Percentiles rank a stretch among this genome's conserved stretches.
These are phyloP conservation scores for Erynnis tages DNA, from an alignment of 2,888 invertebrate species.

Conservation along the genomic window DNA sequence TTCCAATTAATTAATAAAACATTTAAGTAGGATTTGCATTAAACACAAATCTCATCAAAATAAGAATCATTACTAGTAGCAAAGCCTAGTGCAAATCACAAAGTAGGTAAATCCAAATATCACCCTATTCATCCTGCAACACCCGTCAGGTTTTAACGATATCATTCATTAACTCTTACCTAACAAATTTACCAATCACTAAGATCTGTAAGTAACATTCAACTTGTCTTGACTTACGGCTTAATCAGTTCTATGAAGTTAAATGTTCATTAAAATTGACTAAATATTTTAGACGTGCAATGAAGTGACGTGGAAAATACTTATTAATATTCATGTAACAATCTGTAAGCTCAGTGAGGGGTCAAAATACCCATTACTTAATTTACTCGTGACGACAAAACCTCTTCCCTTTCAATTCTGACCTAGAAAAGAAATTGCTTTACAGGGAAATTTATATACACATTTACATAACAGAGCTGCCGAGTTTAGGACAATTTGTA, in stretches of 20 bases:
- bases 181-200: too few species aligned
- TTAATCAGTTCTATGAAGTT: not conserved
- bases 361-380: constrained; percentile 44
- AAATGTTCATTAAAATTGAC: constrained; percentile 18
- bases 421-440: constrained; percentile 47
- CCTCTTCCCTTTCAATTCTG: constrained; percentile 44
- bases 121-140: too few species aligned
- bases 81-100: too few species aligned
- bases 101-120: too few species aligned
- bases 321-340: constrained; percentile 28
- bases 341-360: constrained; percentile 29
- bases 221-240: too few species aligned
- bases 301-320: constrained; percentile 25
- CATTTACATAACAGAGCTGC: constrained; percentile 59
- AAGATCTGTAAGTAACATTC: too few species aligned
- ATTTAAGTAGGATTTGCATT: too few species aligned
- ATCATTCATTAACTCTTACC: too few species aligned
- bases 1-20: too few species aligned
- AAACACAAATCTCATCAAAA: too few species aligned
- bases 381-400: constrained; percentile 37
- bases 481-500: constrained; percentile 61
- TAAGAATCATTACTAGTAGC: too few species aligned
- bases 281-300: constrained; percentile 17
- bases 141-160: too few species aligned
- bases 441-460: constrained; percentile 51